These are phyloP conservation scores for Pocota personata DNA, from an alignment of 2,888 invertebrate species.

Conservation along the genomic window DNA sequence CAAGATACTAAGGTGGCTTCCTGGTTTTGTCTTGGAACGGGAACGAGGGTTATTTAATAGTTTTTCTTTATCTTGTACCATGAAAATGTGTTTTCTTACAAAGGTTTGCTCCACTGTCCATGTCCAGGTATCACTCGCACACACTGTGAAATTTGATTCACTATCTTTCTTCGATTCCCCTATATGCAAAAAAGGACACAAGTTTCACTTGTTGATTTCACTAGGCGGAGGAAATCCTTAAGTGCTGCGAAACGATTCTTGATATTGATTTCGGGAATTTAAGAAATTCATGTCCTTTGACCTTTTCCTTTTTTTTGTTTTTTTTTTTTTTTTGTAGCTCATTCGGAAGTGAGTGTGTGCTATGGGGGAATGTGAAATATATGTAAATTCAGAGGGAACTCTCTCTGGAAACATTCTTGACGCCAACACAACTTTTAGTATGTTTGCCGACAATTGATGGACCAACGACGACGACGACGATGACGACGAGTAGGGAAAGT, in stretches of 20 bases:
- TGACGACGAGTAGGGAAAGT: conserved; percentile 17
- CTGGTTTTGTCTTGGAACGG: conserved; percentile 22
- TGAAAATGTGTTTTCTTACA: conserved; percentile 36
- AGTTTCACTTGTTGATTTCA: conserved; percentile 61
- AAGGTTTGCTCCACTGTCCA: neutral
- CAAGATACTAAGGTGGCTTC: conserved; percentile 56
- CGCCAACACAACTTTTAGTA: conserved; percentile 25
- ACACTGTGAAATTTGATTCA: conserved; percentile 29
- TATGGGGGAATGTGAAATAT: conserved; percentile 39
- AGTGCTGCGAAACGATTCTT: conserved; percentile 16
- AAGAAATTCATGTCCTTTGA: conserved; percentile 45
- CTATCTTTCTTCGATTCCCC: conserved; percentile 1
- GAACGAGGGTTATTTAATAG: no score
- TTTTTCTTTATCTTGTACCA: conserved; percentile 45
- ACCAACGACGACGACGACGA: conserved; percentile 45
- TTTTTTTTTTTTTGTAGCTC: neutral
- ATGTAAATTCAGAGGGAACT: conserved; percentile 34
- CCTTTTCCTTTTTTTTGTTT: conserved; percentile 38
- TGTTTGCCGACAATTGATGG: conserved; percentile 53
- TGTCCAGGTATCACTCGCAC: neutral
- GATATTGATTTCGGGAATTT: conserved; percentile 50
- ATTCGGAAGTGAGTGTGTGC: neutral
- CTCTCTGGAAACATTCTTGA: conserved; percentile 10
- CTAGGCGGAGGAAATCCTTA: conserved; percentile 16
- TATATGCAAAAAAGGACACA: conserved; percentile 9